phyloP scores from a whole-genome alignment of 2,797 vertebrate species.

The Phyllotis vaccarum region DNA sequence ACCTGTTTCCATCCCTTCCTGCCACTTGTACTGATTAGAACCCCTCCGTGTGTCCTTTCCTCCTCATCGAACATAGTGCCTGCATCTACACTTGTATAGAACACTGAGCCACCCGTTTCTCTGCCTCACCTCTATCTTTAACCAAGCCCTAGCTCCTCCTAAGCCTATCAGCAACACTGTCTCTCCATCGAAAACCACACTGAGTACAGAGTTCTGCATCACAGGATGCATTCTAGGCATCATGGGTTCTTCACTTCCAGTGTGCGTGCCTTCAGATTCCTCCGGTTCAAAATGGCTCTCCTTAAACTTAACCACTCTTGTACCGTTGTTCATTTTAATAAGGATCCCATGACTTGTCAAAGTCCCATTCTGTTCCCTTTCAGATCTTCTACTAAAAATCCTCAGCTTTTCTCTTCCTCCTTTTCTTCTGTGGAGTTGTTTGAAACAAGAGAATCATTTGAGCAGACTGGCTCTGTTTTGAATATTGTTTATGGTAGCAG shows the following conservation, averaged over 20 bases:
- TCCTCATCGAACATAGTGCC: fast-evolving
- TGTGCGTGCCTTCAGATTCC: not conserved
- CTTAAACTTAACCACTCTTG: not conserved
- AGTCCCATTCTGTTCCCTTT: not conserved
- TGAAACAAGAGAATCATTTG: not conserved
- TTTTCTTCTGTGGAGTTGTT: not conserved
- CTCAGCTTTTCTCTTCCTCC: not conserved
- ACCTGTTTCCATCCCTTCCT: not conserved
- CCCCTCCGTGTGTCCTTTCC: fast-evolving
- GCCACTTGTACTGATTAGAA: not conserved
- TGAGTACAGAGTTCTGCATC: not conserved
- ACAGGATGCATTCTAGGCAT: not conserved
- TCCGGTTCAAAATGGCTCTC: not conserved
- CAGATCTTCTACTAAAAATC: not conserved
- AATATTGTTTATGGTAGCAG: not conserved
- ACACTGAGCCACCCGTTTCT: fast-evolving
- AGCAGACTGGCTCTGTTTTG: not conserved
- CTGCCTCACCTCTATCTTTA: not conserved
- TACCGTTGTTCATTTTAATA: not conserved
- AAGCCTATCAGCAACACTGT: fast-evolving
- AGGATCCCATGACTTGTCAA: not conserved
- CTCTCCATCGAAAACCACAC: not conserved
- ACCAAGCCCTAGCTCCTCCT: not conserved
- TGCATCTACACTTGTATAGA: fast-evolving
- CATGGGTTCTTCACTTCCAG: fast-evolving